Evolutionary conservation across 2,888 invertebrate genomes (phyloP).

Genomic region (Orthonevra nobilis): DNA sequence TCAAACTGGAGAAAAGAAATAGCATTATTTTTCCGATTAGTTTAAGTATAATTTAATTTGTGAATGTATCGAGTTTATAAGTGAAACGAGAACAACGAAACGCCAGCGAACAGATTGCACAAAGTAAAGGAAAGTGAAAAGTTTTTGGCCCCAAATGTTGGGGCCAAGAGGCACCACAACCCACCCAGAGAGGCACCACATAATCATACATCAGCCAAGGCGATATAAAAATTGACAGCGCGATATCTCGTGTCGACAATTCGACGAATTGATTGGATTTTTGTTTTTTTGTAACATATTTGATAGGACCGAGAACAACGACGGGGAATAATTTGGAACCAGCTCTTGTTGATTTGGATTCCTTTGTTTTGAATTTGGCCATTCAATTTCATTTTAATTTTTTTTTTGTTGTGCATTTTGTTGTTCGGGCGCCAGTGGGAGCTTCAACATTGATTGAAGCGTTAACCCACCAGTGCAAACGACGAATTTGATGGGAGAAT

Average conservation of each 20-base stretch:
- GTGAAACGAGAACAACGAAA: conserved; percentile 52
- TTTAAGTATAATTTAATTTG: conserved; percentile 28
- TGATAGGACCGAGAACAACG: conserved; percentile 17
- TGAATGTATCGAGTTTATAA: conserved; percentile 31
- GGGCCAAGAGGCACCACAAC: conserved; percentile 67
- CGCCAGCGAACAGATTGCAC: conserved; percentile 27
- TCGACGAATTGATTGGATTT: conserved; percentile 22
- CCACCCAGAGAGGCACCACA: conserved; percentile 45
- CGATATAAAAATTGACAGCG: conserved; percentile 31
- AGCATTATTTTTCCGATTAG: conserved; percentile 5
- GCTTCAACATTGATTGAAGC: conserved; percentile 96
- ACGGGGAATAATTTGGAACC: conserved; percentile 27
- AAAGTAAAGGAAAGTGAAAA: conserved; percentile 58
- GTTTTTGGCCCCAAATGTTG: conserved; percentile 66
- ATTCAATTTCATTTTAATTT: conserved; percentile 35
- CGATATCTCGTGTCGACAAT: conserved; percentile 21
- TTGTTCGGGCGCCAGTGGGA: conserved; percentile 73
- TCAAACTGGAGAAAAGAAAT: conserved; percentile 30
- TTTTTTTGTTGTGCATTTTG: conserved; percentile 38
- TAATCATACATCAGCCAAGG: conserved; percentile 11
- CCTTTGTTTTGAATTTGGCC: conserved; percentile 16
- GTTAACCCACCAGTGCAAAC: conserved; percentile 73
- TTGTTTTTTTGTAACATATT: too few relatives aligned
- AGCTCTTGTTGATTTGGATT: conserved; percentile 11
- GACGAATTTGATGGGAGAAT: conserved; percentile 87